A percentile compares a stretch with the other conserved stretches of the same genome.
Conservation (phyloP, 2,888 invertebrate genomes). For the Masnerella sp. region DNA sequence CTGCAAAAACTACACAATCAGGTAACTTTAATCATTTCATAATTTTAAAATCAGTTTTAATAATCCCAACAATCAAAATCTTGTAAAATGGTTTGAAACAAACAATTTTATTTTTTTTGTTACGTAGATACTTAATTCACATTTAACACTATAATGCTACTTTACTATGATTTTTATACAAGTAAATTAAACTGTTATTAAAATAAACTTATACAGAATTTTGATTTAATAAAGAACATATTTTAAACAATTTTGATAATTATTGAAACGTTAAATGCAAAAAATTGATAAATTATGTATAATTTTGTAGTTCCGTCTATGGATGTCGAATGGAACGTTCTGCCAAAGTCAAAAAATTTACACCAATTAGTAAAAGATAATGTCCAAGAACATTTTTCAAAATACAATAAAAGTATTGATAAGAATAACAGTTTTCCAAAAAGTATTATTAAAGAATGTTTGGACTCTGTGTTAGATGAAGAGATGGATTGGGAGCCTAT, state of each 20-base stretch:
- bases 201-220: too few species aligned
- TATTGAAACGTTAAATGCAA: too few species aligned
- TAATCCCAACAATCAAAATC: too few species aligned
- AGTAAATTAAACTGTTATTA: too few species aligned
- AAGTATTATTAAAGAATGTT: constrained; percentile 20
- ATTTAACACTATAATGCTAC: too few species aligned
- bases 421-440: neutral
- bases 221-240: too few species aligned
- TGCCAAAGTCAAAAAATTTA: neutral
- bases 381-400: neutral
- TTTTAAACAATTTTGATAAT: too few species aligned
- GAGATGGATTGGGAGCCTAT: constrained; percentile 77
- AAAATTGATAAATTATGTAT: neutral
- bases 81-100: too few species aligned
- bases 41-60: too few species aligned
- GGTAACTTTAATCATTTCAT: neutral
- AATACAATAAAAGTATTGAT: neutral
- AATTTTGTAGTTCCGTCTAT: neutral
- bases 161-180: too few species aligned
- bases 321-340: neutral
- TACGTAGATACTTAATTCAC: too few species aligned
- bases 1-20: neutral
- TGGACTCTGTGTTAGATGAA: constrained; percentile 64
- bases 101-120: too few species aligned
- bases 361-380: constrained; percentile 1